Evolutionary conservation across 2,113 vertebrate genomes (phyloP).

Genomic region (Serinus canaria): DNA sequence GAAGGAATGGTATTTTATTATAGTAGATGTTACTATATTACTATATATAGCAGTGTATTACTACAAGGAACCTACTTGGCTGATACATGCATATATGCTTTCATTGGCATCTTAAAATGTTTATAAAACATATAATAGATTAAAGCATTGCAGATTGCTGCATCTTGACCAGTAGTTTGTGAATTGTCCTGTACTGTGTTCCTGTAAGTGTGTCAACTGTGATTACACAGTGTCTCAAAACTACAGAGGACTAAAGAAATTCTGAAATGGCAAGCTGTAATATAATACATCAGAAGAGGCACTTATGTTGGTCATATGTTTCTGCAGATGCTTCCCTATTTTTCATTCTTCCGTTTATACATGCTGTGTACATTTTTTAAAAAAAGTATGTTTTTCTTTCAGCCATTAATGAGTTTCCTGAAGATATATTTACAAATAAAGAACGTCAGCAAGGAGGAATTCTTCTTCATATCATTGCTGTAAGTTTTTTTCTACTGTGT

Average conservation of each 20-base stretch:
- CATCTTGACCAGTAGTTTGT: background rate
- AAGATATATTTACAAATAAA: slow-evolving; percentile 87
- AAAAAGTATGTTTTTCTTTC: slow-evolving; percentile 48
- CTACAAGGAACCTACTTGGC: background rate
- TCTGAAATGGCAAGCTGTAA: background rate
- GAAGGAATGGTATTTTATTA: background rate
- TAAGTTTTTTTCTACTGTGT: slow-evolving; percentile 70
- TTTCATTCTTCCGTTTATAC: background rate
- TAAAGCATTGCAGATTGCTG: background rate
- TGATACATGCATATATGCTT: background rate
- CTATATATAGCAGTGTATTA: background rate
- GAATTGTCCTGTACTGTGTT: background rate
- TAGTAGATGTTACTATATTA: background rate
- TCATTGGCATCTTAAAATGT: background rate
- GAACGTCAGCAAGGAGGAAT: slow-evolving; percentile 87
- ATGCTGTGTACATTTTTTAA: background rate
- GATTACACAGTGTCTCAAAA: background rate
- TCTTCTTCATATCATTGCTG: slow-evolving; percentile 88
- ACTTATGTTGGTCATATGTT: background rate
- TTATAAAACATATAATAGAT: background rate
- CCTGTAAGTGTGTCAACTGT: background rate
- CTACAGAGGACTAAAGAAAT: background rate
- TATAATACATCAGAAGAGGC: background rate
- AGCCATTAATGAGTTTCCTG: slow-evolving; percentile 94
- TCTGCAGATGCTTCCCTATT: background rate